Base-by-base conservation (phyloP, 2,797 vertebrate genomes). In the Chaenodraco wilsoni region DNA sequence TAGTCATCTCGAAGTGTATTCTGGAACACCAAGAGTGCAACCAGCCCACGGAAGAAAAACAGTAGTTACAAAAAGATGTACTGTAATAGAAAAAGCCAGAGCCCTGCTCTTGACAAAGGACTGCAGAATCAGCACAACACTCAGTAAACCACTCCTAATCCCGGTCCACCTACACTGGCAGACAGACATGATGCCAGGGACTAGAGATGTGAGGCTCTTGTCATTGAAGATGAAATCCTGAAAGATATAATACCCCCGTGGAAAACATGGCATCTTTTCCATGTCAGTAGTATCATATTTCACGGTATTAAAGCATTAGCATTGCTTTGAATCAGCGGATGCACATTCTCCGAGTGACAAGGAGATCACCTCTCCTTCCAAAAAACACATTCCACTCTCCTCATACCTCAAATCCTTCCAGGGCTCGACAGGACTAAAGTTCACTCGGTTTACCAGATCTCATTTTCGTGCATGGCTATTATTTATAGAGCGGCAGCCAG, bases 311-410 rank as follows among this genome's bases (percentile, higher is more conserved):
- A 78, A 80, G 78, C 44, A 57, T 74, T 60, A 80, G 65, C 44
- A 2, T 31, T 75, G 76, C 65, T 79, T 67, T 49, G 73, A 85
- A 69, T 84, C 70, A 77, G 79, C 54, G 62, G 80, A 85, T 72
- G 69, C 72, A 83, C 72, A 81, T 72, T 80, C 56, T 80, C 69
- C 49, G 51, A 78, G 82, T 72, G 78, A 85, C 84, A 67, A 62
- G 44, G 71, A 80, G 74, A 69, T 88, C 80, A 84, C 63, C 57
- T 69, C 46, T 71, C 64, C 79, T 77, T 88, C 78, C 86, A 87
- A 91, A 87, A 79, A 83, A 84, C 66, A 91, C 87, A 93, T 92
- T 93, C 90, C 83, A 84, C 84, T 85, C 82, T 76, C 82, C 83
- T 84, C 82, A 83, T 85, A 86, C 82, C 88, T 84, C 43, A 76